Evolutionary conservation across 2,797 vertebrate genomes (phyloP).

Genomic region (Cetoscarus ocellatus): DNA sequence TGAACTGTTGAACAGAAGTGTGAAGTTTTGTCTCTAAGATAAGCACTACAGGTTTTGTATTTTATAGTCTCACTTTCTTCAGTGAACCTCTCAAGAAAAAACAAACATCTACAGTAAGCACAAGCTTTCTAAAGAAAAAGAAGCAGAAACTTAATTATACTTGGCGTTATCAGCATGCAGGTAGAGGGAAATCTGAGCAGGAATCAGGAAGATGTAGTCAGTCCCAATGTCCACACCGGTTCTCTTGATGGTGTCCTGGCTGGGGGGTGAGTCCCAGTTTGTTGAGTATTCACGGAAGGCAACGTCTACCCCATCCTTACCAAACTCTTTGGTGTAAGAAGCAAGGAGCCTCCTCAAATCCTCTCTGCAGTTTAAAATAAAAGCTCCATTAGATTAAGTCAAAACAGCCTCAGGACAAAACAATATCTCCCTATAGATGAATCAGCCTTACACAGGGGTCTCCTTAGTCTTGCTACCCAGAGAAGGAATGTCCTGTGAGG

Average conservation of each 20-base stretch:
- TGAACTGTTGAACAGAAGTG: neutral
- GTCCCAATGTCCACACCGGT: constrained; percentile 86
- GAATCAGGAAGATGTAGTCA: constrained; percentile 88
- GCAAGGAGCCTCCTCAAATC: constrained; percentile 81
- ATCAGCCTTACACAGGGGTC: constrained; percentile 76
- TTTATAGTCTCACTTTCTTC: neutral
- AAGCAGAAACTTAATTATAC: constrained; percentile 62
- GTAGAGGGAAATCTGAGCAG: constrained; percentile 82
- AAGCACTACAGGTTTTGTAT: neutral
- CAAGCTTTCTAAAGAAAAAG: neutral
- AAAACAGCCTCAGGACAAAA: neutral
- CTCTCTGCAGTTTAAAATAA: constrained; percentile 67
- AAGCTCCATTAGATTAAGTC: neutral
- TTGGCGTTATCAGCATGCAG: constrained; percentile 82
- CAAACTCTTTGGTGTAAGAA: constrained; percentile 80
- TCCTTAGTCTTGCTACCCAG: constrained; percentile 72
- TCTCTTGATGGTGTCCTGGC: constrained; percentile 82
- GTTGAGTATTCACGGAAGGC: constrained; percentile 83
- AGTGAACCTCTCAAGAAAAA: neutral
- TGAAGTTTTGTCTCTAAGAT: neutral
- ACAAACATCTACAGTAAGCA: neutral
- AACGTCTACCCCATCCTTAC: constrained; percentile 57
- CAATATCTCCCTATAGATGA: neutral
- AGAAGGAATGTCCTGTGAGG: constrained; percentile 81
- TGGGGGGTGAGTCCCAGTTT: constrained; percentile 77